Base-by-base conservation (phyloP, 1,140 invertebrate species). In the Papilio polytes region DNA sequence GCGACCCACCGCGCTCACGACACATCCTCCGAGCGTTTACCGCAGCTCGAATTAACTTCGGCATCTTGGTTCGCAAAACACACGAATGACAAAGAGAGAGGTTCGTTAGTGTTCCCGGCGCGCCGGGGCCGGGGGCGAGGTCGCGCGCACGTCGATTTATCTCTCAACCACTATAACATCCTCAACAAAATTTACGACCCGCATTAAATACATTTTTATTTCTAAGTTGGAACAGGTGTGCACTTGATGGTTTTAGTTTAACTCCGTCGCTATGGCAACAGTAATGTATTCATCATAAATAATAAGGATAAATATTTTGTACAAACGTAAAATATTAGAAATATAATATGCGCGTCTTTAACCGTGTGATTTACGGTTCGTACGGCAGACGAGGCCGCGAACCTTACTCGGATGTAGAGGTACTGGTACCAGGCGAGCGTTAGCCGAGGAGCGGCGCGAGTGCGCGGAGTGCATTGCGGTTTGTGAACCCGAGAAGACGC, bases 321-420 rank as follows among this genome's bases (percentile, higher is more conserved):
- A 81, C 84, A 74, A 83, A 85, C 83, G 82, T 88, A 88, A 88
- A 87, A 85, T 87, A 90, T 89, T 87, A 84, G 85, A 82, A 86
- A 82, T 83, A 88, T 89, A 91, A 92, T 89, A 89, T 88, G 89
- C 88, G 88, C 89, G 88, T 94, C 90, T 89, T 92, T 93, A 92
- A 89, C 89, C 87, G 86, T 86, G 89, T 92, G 88, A 89, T 94
- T 89, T 92, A 91, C 88, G 85, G 85, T 80, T 83, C 44, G 73
- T 85, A 88, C 85, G 82, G 4, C 53, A 15, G 46, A 12, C 46
- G 46, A 3, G 6, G 18, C 84, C 81, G 82, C 86, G 89, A 91
- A 89, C 90, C 88, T 92, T 89, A 88, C 89, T 86, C 86, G 84
- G 85, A 81, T 85, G 78, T 82, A 84, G 84, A 56, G 18, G 53